phyloP scores from a whole-genome alignment of 2,113 vertebrate species.

The Dicrurus megarhynchus region DNA sequence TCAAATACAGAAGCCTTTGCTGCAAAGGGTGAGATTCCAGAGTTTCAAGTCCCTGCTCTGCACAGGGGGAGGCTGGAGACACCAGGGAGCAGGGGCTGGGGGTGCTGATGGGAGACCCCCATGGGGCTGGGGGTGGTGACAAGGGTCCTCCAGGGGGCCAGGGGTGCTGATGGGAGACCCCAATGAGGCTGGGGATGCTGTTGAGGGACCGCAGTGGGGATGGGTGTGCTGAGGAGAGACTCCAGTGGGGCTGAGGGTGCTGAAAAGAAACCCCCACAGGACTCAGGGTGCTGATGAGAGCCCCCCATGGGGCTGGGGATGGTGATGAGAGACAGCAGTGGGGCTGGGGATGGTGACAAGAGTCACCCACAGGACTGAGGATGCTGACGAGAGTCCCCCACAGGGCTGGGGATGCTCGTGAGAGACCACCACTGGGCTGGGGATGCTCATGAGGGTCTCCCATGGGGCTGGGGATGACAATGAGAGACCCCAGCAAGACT shows the following conservation, averaged over 20 bases:
- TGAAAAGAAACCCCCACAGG: background rate
- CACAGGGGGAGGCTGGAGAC: background rate
- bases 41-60: background rate
- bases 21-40: background rate
- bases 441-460: background rate
- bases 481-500: background rate
- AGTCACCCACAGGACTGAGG: background rate
- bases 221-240: background rate
- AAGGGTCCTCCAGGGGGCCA: rapidly evolving
- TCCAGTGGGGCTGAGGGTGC: background rate
- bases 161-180: background rate
- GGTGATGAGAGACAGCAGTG: background rate
- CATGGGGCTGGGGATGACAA: rapidly evolving
- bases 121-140: background rate
- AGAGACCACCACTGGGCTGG: background rate
- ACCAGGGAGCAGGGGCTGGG: rapidly evolving
- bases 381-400: rapidly evolving
- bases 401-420: rapidly evolving
- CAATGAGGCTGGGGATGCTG: background rate
- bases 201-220: too few relatives aligned
- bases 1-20: background rate
- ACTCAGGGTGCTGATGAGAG: rapidly evolving
- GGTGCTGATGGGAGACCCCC: background rate
- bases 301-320: background rate
- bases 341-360: background rate